A percentile compares a stretch with the other conserved stretches of the same genome.
phyloP scores from a whole-genome alignment of 1,140 invertebrate species.

The Ephestia elutella region DNA sequence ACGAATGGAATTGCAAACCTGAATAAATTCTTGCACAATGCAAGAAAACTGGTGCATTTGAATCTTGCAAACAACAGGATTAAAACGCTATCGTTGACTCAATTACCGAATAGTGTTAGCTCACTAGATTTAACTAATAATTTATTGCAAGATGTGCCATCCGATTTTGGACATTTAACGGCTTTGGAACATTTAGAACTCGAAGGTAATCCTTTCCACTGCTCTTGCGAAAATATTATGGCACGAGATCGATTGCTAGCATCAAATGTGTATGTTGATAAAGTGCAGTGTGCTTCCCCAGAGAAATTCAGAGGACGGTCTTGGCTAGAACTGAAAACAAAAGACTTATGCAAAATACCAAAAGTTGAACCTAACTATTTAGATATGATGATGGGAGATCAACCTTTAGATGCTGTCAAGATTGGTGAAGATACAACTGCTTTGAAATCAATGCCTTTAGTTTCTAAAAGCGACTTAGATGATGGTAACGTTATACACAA shows the following conservation, averaged over 20 bases:
- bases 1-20: slow-evolving; percentile 74
- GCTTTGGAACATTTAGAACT: slow-evolving; percentile 75
- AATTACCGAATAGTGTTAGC: slow-evolving; percentile 76
- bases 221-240: slow-evolving; percentile 76
- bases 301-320: slow-evolving; percentile 65
- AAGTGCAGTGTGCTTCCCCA: slow-evolving; percentile 73
- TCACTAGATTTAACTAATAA: slow-evolving; percentile 78
- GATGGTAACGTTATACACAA: slow-evolving; percentile 57
- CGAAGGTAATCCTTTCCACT: slow-evolving; percentile 76
- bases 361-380: slow-evolving; percentile 49
- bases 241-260: slow-evolving; percentile 72
- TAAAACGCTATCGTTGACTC: slow-evolving; percentile 63
- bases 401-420: slow-evolving; percentile 62
- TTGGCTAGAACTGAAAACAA: slow-evolving; percentile 75
- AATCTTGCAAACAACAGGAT: slow-evolving; percentile 76
- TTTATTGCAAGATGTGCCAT: slow-evolving; percentile 74
- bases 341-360: slow-evolving; percentile 70
- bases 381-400: slow-evolving; percentile 77
- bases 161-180: slow-evolving; percentile 70
- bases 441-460: slow-evolving; percentile 57
- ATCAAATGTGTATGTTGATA: slow-evolving; percentile 72
- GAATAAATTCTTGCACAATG: slow-evolving; percentile 72
- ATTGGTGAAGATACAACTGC: slow-evolving; percentile 55
- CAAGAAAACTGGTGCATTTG: slow-evolving; percentile 76
- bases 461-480: slow-evolving; percentile 56